A percentile compares a stretch with the other conserved stretches of the same genome.
Conservation (phyloP, 1,140 invertebrate species). For the Drosophila kepulauana region DNA sequence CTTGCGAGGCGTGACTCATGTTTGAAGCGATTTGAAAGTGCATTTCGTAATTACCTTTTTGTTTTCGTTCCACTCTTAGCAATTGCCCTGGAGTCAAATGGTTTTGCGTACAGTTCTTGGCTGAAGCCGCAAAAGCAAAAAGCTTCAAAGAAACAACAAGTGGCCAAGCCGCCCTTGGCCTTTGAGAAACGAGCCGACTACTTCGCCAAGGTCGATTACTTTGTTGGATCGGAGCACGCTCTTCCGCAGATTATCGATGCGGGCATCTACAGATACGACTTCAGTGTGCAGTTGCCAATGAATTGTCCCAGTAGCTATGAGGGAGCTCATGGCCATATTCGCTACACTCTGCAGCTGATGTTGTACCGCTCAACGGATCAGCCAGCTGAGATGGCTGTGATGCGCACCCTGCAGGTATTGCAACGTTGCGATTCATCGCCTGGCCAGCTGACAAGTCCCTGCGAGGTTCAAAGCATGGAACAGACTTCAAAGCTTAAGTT, state of each 20-base stretch:
- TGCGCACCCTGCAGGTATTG: conserved; percentile 89
- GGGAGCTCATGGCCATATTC: conserved; percentile 88
- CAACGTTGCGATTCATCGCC: conserved; percentile 87
- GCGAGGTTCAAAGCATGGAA: conserved; percentile 47
- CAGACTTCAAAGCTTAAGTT: conserved; percentile 55
- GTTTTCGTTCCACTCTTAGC: conserved; percentile 34
- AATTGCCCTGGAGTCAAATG: conserved; percentile 65
- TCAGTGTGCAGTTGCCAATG: conserved; percentile 86
- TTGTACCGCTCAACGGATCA: conserved; percentile 88
- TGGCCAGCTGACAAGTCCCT: conserved; percentile 35
- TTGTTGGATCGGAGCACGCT: conserved; percentile 72
- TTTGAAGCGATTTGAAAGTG: conserved; percentile 10
- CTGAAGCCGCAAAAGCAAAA: conserved; percentile 46
- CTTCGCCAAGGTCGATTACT: conserved; percentile 75
- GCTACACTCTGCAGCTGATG: conserved; percentile 88
- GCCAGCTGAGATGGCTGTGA: conserved; percentile 87
- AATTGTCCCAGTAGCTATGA: conserved; percentile 89
- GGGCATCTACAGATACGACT: conserved; percentile 87
- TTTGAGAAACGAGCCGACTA: conserved; percentile 72
- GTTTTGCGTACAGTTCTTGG: conserved; percentile 67
- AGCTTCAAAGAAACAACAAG: conserved; percentile 37
- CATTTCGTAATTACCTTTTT: not conserved
- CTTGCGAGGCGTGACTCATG: conserved; percentile 26
- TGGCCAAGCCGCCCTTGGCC: conserved; percentile 24
- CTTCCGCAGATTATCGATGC: conserved; percentile 65